Conservation (phyloP, 2,797 vertebrate genomes). For the Rhinichthys osculus region DNA sequence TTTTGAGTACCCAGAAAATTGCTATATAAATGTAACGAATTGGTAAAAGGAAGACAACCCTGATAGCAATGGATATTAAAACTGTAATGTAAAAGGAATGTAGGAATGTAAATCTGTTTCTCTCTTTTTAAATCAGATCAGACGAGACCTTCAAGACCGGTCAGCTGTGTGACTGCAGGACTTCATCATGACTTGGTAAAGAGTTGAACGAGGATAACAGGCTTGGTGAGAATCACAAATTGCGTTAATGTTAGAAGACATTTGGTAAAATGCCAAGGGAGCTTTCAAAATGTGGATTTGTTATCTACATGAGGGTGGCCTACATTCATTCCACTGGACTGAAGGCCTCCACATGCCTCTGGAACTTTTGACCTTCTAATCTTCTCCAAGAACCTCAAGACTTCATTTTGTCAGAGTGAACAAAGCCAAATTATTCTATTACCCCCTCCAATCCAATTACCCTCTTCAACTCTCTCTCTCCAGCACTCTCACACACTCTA, state of each 20-base stretch:
- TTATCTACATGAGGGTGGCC: slow-evolving; percentile 31
- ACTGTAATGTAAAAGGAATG: background rate
- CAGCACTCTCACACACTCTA: slow-evolving; percentile 32
- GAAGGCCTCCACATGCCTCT: slow-evolving; percentile 57
- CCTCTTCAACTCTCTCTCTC: slow-evolving; percentile 47
- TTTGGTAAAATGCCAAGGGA: slow-evolving; percentile 14
- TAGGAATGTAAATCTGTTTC: background rate
- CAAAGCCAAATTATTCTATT: slow-evolving; percentile 67
- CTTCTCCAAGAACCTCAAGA: slow-evolving; percentile 62
- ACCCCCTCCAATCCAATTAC: slow-evolving; percentile 59
- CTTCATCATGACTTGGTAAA: background rate
- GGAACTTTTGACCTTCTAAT: slow-evolving; percentile 62
- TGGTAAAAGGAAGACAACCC: background rate
- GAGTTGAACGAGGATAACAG: slow-evolving; percentile 14
- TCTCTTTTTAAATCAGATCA: background rate
- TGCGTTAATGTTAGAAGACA: slow-evolving; percentile 1
- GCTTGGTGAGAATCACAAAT: slow-evolving; percentile 10
- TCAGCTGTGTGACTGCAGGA: background rate
- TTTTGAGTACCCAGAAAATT: too few relatives aligned
- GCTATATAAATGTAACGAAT: too few relatives aligned
- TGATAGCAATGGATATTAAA: background rate
- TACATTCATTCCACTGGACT: slow-evolving; percentile 26
- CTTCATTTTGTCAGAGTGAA: slow-evolving; percentile 60
- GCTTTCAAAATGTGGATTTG: slow-evolving; percentile 36
- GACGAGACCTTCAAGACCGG: background rate